Evolutionary conservation across 64 coral and sea anemone species (phyloP), one percentile per base, ranked within the genome.

Genomic region (Stichodactyla mertensii): DNA sequence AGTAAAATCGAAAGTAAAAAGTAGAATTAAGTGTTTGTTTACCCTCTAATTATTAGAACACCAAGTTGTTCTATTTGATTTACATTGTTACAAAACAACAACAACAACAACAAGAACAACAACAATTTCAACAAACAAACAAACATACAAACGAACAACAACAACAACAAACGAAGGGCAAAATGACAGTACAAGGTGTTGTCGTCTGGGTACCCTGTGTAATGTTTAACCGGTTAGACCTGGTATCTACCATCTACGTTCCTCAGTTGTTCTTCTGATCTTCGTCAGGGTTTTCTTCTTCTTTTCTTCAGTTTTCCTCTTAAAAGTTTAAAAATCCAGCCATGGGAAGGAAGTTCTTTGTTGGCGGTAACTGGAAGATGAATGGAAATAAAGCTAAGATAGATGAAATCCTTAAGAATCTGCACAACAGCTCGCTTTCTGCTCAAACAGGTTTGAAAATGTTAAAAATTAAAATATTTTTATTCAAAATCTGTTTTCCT

Each of bases 301-400:
- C 4, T 6, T 55, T n/a, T 51, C 52, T 5, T 52, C 16, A 7
- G 2, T 1, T n/a, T 12, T 27, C 80, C 36, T 82, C 52, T 51
- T 53, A 82, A 11, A 82, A 55, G 6, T 52, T 82, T 14, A 10
- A 74, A 7, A 27, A 26, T 85, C 11, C 11, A 61, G 90, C 58
- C 88, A 96, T 96, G 94, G 94, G 88, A 7, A 89, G 96, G 20
- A 99, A 90, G 67, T 99, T 99, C 62, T 99, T 99, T 86, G 96
- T 99, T 54, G 96, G 96, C 77, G 96, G 96, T 19, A 99, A 99
- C 88, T 99, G 96, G 96, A 99, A 99, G 84, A 99, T 99, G 96
- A 99, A 99, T 71, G 96, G 96, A 8, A 88, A 51, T 79, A 94
- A 89, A 71, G 88, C 55, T 57, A 94, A 91, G 58, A 95, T 99